Percentiles rank a stretch among this genome's conserved stretches.
phyloP scores from a whole-genome alignment of 2,113 vertebrate species.

The Picathartes gymnocephalus region DNA sequence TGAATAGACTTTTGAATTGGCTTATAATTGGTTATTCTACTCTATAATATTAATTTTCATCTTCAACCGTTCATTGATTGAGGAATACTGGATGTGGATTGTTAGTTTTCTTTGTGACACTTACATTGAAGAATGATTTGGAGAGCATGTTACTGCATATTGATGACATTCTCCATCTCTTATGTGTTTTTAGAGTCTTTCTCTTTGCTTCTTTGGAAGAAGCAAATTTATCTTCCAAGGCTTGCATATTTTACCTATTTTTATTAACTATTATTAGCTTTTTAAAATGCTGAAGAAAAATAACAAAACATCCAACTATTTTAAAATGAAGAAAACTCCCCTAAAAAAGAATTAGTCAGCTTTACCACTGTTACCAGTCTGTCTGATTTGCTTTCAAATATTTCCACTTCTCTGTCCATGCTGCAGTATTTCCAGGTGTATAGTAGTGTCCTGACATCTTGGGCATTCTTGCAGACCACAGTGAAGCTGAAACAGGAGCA shows the following conservation, averaged over 20 bases:
- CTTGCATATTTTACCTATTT: neutral
- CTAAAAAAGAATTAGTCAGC: neutral
- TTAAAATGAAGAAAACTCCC: neutral
- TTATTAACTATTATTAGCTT: neutral
- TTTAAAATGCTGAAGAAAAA: neutral
- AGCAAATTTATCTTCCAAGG: neutral
- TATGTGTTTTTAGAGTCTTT: neutral
- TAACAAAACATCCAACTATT: neutral
- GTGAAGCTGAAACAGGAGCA: neutral
- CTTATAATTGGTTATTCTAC: constrained; percentile 63
- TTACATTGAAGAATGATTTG: constrained; percentile 51
- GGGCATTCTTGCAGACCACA: neutral
- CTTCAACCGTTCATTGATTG: constrained; percentile 63
- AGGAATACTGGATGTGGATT: constrained; percentile 62
- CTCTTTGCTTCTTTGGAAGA: neutral
- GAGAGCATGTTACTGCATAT: constrained; percentile 23
- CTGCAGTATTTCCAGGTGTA: neutral
- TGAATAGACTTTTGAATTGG: constrained; percentile 53
- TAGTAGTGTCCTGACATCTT: neutral
- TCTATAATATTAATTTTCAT: constrained; percentile 65
- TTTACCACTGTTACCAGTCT: neutral
- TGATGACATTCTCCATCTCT: constrained; percentile 9
- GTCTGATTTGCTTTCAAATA: neutral
- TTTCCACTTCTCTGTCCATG: neutral
- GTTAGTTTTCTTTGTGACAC: constrained; percentile 54